Evolutionary conservation across 2,888 invertebrate species (phyloP).

Genomic region (Drosophila borealis): DNA sequence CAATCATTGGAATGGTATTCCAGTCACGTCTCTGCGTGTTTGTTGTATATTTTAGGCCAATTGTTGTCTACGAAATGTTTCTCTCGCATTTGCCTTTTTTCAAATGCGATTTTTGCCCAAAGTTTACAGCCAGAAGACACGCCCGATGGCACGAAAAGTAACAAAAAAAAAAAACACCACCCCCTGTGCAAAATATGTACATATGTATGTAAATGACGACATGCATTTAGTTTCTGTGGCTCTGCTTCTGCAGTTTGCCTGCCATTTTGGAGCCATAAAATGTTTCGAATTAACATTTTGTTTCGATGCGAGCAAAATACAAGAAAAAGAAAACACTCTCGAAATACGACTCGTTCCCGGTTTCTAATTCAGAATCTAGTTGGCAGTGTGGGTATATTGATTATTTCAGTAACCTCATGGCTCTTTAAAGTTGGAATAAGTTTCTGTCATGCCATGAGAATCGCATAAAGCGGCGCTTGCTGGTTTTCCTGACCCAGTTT

Average conservation of each 20-base stretch:
- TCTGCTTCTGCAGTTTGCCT: conserved; percentile 26
- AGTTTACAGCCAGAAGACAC: conserved; percentile 40
- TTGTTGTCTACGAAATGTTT: conserved; percentile 50
- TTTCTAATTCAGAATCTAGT: neutral
- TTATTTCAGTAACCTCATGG: conserved; percentile 3
- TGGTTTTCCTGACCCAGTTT: conserved; percentile 24
- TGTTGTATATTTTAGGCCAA: conserved; percentile 62
- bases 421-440: neutral
- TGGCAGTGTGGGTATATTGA: neutral
- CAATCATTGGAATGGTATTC: conserved; percentile 73
- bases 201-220: conserved; percentile 37
- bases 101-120: conserved; percentile 34
- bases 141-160: conserved; percentile 19
- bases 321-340: neutral
- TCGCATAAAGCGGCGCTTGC: conserved; percentile 6
- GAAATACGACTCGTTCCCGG: neutral
- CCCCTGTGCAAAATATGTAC: conserved; percentile 11
- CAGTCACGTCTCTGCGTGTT: conserved; percentile 73
- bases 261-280: conserved; percentile 45
- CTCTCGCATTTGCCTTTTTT: neutral
- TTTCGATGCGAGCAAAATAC: conserved; percentile 4
- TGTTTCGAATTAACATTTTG: conserved; percentile 54
- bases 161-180: neutral
- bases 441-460: neutral
- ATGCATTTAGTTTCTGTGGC: conserved; percentile 35